Evolutionary conservation across 2,888 invertebrate genomes (phyloP), one percentile per base, ranked within the genome.

Genomic region (Mantis religiosa): DNA sequence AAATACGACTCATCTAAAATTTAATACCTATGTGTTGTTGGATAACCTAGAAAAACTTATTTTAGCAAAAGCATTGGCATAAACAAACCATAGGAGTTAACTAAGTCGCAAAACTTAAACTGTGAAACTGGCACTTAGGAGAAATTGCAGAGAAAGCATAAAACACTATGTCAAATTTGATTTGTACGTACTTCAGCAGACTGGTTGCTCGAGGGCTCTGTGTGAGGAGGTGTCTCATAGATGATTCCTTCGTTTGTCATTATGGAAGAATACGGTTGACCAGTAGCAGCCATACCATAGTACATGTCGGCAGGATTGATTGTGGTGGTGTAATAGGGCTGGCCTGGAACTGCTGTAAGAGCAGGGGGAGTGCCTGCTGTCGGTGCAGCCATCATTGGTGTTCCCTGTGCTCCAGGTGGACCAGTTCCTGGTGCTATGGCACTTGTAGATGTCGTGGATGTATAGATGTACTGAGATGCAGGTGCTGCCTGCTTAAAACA

Each of bases 391-490:
- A 86, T 2, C 86, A 86, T 86, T 1, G 86, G 86, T 54, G 86
- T 71, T 15, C 86, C 86, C n/a, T 86, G 86, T 34, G 88, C 54
- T 54, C 34, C 88, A 83, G 88, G 88, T 54, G 88, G 88, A 30
- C 83, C 83, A 20, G 20, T 84, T 30, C 88, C 88, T 41, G 83
- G 83, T 15, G 83, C 54, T 81, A 85, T 71, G 82, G 84, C 84
- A 85, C 41, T 84, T 28, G 71, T 15, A 28, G 88, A 84, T n/a
- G 88, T 85, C 81, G 88, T 27, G 47, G 88, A 83, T 47, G 88
- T 84, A 27, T 88, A 88, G 9, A 88, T 27, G 82, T 88, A 88
- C 84, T 88, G 88, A 30, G 88, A 88, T 9, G 84, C n/a, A n/a
- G 54, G 88, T 30, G 85, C 88, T n/a, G 88, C 84, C 34, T 84